Evolutionary conservation across 2,888 invertebrate species (phyloP).

Genomic region (Troglohyphantes excavatus): DNA sequence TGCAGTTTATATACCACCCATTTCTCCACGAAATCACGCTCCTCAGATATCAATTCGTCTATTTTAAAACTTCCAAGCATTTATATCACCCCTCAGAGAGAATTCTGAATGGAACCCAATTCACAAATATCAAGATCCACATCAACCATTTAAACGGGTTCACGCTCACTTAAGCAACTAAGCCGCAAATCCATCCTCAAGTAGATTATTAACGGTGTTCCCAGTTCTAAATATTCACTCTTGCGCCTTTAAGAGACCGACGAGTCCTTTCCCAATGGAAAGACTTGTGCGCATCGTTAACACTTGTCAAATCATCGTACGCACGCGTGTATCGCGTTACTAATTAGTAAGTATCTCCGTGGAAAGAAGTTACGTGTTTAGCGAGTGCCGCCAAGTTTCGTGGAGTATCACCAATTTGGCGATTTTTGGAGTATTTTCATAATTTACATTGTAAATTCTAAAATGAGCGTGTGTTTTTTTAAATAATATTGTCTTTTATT

Average conservation of each 20-base stretch:
- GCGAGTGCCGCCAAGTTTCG: not conserved
- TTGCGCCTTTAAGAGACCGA: not conserved
- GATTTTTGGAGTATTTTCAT: too few relatives aligned
- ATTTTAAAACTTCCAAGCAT: not conserved
- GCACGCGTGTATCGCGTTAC: conserved; percentile 14
- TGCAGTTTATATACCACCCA: too few relatives aligned
- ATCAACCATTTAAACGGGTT: not conserved
- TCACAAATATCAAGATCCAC: not conserved
- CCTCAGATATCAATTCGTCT: too few relatives aligned
- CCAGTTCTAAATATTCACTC: conserved; percentile 6
- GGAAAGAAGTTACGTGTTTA: too few relatives aligned
- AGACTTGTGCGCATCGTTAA: not conserved
- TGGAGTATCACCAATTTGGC: too few relatives aligned
- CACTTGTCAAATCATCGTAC: conserved; percentile 33
- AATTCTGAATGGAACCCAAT: not conserved
- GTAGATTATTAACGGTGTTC: not conserved
- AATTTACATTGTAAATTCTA: too few relatives aligned
- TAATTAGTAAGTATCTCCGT: not conserved
- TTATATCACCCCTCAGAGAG: not conserved
- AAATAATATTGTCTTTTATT: too few relatives aligned
- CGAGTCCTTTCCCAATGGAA: too few relatives aligned
- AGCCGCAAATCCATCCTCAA: not conserved
- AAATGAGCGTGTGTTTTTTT: too few relatives aligned
- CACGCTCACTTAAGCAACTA: conserved; percentile 3
- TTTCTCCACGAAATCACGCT: too few relatives aligned